Evolutionary conservation across 2,113 vertebrate genomes (phyloP).

Genomic region (Ptilonorhynchus violaceus): DNA sequence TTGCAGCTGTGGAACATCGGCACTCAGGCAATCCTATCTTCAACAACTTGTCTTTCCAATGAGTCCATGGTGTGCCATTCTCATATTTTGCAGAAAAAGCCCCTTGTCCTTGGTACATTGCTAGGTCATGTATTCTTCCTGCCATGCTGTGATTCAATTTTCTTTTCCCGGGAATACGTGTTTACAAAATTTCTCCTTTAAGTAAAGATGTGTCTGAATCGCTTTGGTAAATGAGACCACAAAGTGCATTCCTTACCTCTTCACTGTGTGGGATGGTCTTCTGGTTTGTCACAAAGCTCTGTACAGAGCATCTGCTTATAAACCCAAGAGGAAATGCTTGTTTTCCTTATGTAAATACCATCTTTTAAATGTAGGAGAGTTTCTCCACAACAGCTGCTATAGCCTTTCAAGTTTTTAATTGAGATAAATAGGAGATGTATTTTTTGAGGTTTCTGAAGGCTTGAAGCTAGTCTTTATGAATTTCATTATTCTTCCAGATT

Average conservation of each 20-base stretch:
- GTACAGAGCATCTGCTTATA: background rate
- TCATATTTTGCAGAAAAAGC: background rate
- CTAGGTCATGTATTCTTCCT: background rate
- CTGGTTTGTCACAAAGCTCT: background rate
- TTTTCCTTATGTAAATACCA: background rate
- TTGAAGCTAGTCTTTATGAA: background rate
- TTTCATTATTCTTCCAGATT: background rate
- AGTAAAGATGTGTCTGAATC: background rate
- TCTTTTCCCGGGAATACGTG: background rate
- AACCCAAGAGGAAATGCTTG: background rate
- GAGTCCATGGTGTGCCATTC: background rate
- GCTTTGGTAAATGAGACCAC: background rate
- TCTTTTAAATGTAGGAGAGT: background rate
- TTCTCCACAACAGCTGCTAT: background rate
- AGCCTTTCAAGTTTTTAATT: background rate
- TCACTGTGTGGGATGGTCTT: background rate
- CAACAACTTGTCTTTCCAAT: background rate
- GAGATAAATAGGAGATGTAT: background rate
- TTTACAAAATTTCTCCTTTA: background rate
- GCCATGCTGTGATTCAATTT: background rate
- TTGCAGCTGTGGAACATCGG: background rate
- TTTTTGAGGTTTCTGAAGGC: background rate
- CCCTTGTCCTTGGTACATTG: background rate
- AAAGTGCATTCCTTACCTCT: background rate
- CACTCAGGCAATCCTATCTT: background rate